Percentiles rank a stretch among this genome's conserved stretches.
Evolutionary conservation across 1,140 invertebrate genomes (phyloP).

Genomic region (Trissolcus basalis): DNA sequence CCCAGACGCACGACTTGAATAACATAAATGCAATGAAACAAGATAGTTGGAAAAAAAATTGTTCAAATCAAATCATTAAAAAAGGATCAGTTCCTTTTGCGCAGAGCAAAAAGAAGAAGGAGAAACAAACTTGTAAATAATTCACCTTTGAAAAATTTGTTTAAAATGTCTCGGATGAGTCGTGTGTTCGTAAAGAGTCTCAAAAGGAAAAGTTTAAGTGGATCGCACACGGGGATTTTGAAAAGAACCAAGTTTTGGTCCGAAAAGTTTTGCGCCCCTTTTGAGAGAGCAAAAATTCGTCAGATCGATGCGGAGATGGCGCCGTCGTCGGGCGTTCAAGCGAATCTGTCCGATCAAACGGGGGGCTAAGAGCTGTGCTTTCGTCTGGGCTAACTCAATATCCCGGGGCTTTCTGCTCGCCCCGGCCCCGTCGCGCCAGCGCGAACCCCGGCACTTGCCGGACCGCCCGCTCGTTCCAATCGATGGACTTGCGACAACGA

Average conservation of each 20-base stretch:
- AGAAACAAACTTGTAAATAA: too few relatives aligned
- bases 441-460: slow-evolving; percentile 14
- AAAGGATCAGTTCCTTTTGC: too few relatives aligned
- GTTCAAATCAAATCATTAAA: too few relatives aligned
- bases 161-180: too few relatives aligned
- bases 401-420: slow-evolving; percentile 62
- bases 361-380: slow-evolving; percentile 73
- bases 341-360: slow-evolving; percentile 77
- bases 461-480: slow-evolving; percentile 70
- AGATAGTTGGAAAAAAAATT: too few relatives aligned
- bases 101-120: too few relatives aligned
- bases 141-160: too few relatives aligned
- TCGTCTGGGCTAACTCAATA: slow-evolving; percentile 74
- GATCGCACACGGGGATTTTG: slow-evolving; percentile 70
- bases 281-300: slow-evolving; percentile 25
- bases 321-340: slow-evolving; percentile 66
- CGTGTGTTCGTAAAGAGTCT: too few relatives aligned
- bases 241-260: slow-evolving; percentile 30
- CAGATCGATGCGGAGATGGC: slow-evolving; percentile 61
- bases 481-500: slow-evolving; percentile 65
- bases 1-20: too few relatives aligned
- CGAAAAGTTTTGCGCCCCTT: slow-evolving; percentile 1
- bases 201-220: slow-evolving; percentile 73
- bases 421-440: slow-evolving; percentile 23
- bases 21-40: too few relatives aligned